Evolutionary conservation across 2,797 vertebrate species (phyloP), one percentile per base, ranked within the genome.

Genomic region (Halcyon smyrnensis): DNA sequence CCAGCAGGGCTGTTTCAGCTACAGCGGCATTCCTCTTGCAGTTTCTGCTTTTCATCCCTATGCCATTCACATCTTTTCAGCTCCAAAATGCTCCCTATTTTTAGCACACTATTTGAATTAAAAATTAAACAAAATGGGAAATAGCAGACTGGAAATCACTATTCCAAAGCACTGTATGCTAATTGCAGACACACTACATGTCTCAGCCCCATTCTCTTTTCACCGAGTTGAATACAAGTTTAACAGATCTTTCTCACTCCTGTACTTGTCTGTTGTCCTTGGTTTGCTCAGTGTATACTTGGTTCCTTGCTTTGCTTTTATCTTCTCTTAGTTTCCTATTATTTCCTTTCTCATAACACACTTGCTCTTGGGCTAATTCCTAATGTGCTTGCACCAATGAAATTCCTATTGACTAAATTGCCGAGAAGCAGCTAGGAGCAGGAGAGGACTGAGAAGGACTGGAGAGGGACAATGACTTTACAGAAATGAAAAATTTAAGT

Each of bases 91-190:
- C 57, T 95, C 34, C 56, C 91, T 96, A 96, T 96, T 96, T 97
- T 95, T 95, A 96, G 95, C 48, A 83, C 63, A 74, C 46, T 79
- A 95, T 94, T 91, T 94, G 76, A 93, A 96, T 95, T 96, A 93
- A 97, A 96, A 96, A 95, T 96, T 93, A 87, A 97, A 93, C 86
- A 92, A 93, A 95, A 93, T 79, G 56, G 78, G 84, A 95, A 92
- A 85, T 34, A 96, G 84, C 53, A 96, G 84, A 77, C 93, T 95
- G 77, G 63, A 86, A 94, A 94, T 80, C 68, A 62, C 67, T 68
- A 81, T 96, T 93, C 83, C 74, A 84, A 77, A 95, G 91, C 80
- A 68, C 78, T 68, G 54, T 34, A 81, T 79, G 64, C 45, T 95
- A 84, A 96, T 60, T 91, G 77, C 77, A 89, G 75, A 46, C 64